phyloP scores from a whole-genome alignment of 23 tunicate species.

The Corella eumyota region DNA sequence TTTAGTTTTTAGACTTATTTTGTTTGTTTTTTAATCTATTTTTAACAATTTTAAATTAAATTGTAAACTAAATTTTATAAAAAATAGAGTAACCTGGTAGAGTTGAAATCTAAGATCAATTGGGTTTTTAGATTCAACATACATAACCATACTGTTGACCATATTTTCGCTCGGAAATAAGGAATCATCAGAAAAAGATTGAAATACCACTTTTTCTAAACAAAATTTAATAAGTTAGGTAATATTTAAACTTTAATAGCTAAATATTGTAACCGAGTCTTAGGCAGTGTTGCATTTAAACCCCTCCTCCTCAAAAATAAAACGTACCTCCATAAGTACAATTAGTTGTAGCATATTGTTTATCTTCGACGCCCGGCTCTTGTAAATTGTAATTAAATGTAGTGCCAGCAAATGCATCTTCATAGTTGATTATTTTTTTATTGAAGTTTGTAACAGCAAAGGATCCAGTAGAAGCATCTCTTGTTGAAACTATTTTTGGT shows the following conservation, averaged over 20 bases:
- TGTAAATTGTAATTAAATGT: background rate
- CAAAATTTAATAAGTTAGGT: background rate
- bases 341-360: background rate
- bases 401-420: conserved; percentile 6
- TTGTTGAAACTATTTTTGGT: no score
- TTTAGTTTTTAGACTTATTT: no score
- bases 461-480: no score
- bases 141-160: background rate
- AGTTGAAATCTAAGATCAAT: background rate
- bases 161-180: no score
- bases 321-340: no score
- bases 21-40: no score
- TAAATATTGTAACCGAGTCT: no score
- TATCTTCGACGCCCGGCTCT: background rate
- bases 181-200: no score
- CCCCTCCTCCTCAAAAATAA: no score
- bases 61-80: background rate
- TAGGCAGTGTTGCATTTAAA: no score
- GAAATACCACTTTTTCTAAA: background rate
- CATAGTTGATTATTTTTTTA: background rate
- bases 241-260: background rate
- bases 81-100: background rate
- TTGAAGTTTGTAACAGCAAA: no score
- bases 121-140: background rate
- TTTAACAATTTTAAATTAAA: no score